Evolutionary conservation across 35 echinoderm and acorn worm species (phyloP), one percentile per base, ranked within the genome.

Genomic region (Patiria miniata): DNA sequence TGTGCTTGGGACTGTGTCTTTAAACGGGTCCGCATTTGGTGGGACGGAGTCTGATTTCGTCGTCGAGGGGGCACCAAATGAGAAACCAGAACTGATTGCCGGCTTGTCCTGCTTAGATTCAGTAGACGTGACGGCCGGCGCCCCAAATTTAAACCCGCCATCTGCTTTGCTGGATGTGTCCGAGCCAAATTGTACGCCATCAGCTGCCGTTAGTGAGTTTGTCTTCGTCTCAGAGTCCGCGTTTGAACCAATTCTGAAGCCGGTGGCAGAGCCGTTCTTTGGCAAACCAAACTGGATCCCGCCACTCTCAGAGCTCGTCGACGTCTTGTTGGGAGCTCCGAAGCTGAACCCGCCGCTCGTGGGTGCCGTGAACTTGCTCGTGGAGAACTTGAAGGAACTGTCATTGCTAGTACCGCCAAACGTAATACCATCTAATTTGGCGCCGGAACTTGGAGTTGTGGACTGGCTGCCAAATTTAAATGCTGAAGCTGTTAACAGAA

Each of bases 381-480:
- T 5, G 47, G 18, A 56, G 47, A 36, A 10, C 50, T 51, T 36
- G 39, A 34, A 39, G 52, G 32, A 28, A 85, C 14, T 78, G 51
- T 87, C 69, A 15, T 34, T 42, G 21, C 32, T 78, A 0, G 39
- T 23, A 52, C 44, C 21, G 15, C 83, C 85, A 78, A 87, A 87
- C 12, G 36, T 91, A 21, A 91, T 57, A 36, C 83, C 73, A 37
- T 54, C 83, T 77, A 58, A 22, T 68, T 80, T 51, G 21, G 39
- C 42, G n/a, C 76, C 50, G 39, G 61, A 59, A 6, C 76, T 50
- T 39, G 58, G 73, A 36, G 39, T 19, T 76, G n/a, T n/a, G n/a
- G 68, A 47, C 52, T 39, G 85, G 40, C 77, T 89, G 47, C 93
- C 93, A 89, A 95, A 92, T 83, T 95, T 95, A 83, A 91, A 91